These are phyloP conservation scores for Drosophila aff. DNA, from an alignment of 1,140 invertebrate genomes.

Conservation along the genomic window DNA sequence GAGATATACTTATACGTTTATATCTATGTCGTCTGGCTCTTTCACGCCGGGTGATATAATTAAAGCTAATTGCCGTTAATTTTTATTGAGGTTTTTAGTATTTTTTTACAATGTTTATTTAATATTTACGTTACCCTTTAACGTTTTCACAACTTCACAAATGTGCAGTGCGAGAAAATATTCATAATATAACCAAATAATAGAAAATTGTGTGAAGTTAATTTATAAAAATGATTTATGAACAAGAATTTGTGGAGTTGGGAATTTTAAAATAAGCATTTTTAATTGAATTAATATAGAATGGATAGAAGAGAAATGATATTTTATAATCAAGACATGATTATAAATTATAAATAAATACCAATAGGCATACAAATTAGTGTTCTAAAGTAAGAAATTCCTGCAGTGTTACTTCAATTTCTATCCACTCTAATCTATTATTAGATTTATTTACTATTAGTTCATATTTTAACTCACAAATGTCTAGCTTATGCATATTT, in stretches of 20 bases:
- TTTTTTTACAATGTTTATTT: slow-evolving; percentile 52
- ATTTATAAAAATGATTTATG: not conserved
- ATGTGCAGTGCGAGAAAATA: slow-evolving; percentile 11
- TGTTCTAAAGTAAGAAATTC: not conserved
- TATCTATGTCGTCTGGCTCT: slow-evolving; percentile 19
- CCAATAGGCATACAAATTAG: not conserved
- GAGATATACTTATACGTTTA: slow-evolving; percentile 1
- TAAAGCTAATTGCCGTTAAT: slow-evolving; percentile 70
- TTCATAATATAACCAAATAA: not conserved
- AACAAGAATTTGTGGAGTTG: too few relatives aligned
- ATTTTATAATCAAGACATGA: not conserved
- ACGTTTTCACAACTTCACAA: slow-evolving; percentile 65
- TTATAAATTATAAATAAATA: not conserved
- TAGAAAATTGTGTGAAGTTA: too few relatives aligned
- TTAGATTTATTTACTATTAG: too few relatives aligned
- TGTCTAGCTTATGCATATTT: not conserved
- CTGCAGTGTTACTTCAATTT: not conserved
- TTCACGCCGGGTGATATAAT: slow-evolving; percentile 37
- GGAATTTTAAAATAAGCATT: not conserved
- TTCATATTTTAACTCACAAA: not conserved
- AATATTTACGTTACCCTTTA: slow-evolving; percentile 76
- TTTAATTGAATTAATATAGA: not conserved
- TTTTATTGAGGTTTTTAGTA: slow-evolving; percentile 55
- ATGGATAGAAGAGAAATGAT: not conserved
- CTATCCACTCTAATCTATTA: too few relatives aligned